Base-by-base conservation (phyloP, 2,113 vertebrate genomes). In the Clarias macrocephalus region DNA sequence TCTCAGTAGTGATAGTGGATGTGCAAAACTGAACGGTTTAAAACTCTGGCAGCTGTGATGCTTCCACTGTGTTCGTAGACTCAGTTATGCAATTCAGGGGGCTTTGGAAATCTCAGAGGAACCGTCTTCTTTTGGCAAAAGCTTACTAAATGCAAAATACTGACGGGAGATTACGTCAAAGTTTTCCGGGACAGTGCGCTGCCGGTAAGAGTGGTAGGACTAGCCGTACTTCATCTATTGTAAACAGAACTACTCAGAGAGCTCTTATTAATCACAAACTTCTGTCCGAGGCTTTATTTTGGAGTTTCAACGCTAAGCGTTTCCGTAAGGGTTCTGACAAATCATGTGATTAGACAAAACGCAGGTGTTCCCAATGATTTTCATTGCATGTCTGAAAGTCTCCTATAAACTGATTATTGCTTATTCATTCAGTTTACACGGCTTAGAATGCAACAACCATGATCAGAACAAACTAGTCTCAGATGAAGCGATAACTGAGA, bases 301-400 rank as follows among this genome's bases (percentile, higher is more conserved):
- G 5, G 16, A 18, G 30, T 30, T 70, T 70, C 68, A 30, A 48
- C 19, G 42, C 33, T 73, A 23, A 73, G 33, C 37, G 23, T 48
- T 84, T 84, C 70, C 30, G 37, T 75, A 37, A 84, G 30, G 28
- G 30, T 62, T 84, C 68, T 84, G 83, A 72, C 56, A 59, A 75
- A 75, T 63, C 62, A 82, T 66, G 66, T 57, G 83, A 82, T 12
- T 73, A 42, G 83, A 84, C 30, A 42, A 37, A 60, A 84, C 56
- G 3, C 83, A 42, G 56, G 52, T 73, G n/a, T 16, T 84, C 19
- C 13, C 23, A 12, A 11, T 37, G n/a, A 70, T 23, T 72, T 30
- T 54, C 23, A 42, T 52, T 37, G 68, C 33, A 42, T 21, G 68
- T 30, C 68, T 42, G 37, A 42, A 73, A 73, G 37, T 73, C 37